A percentile compares a stretch with the other conserved stretches of the same genome.
These are phyloP conservation scores for Morpho achilles DNA, from an alignment of 2,888 invertebrate genomes.

Conservation along the genomic window DNA sequence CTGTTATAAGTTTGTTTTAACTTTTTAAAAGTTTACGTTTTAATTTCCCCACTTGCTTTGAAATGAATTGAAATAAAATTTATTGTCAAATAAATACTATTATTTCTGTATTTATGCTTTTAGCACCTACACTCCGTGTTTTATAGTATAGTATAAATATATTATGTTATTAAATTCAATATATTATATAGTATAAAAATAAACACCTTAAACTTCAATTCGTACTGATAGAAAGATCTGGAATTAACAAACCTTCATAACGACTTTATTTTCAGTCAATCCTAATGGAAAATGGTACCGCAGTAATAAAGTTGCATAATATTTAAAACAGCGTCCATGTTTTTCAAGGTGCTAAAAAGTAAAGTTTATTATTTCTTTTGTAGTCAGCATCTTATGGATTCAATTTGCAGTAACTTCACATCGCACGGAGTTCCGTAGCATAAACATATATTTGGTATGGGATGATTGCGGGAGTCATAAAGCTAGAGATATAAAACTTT, in stretches of 20 bases:
- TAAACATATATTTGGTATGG: constrained; percentile 18
- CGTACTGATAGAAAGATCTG: neutral
- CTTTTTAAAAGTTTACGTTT: no score
- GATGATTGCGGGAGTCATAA: constrained; percentile 15
- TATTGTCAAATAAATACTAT: no score
- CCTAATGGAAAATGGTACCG: constrained; percentile 4
- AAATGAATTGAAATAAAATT: no score
- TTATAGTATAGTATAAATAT: no score
- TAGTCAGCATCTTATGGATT: constrained; percentile 21
- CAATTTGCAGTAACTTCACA: constrained; percentile 17
- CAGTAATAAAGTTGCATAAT: constrained; percentile 4
- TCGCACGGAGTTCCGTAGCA: constrained; percentile 17
- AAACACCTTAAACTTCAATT: no score
- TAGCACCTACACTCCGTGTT: no score
- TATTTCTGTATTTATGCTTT: no score
- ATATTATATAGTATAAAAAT: no score
- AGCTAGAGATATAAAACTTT: constrained; percentile 10
- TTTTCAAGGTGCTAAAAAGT: constrained; percentile 13
- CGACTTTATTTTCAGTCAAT: neutral
- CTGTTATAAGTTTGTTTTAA: no score
- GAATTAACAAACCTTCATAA: neutral
- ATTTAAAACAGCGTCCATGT: constrained; percentile 5
- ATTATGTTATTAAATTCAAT: no score
- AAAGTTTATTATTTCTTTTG: constrained; percentile 17
- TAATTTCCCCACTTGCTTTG: no score